Evolutionary conservation across 2,797 vertebrate genomes (phyloP).

Genomic region (Molothrus ater): DNA sequence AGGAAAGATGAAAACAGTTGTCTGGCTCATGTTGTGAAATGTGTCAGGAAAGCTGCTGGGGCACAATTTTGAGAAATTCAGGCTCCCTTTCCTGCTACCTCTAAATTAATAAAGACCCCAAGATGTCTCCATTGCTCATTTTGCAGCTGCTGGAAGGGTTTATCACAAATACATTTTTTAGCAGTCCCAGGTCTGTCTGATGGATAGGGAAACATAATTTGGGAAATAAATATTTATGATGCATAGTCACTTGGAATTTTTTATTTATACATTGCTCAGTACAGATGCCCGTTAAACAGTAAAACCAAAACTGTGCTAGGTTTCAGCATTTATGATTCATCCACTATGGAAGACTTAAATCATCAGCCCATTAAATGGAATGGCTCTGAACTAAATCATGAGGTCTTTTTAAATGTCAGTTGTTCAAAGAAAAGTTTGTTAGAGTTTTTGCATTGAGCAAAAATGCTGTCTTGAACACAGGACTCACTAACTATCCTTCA

Average conservation of each 20-base stretch:
- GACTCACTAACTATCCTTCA: not conserved
- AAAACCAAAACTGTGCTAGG: constrained; percentile 33
- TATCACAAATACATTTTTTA: constrained; percentile 32
- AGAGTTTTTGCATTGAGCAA: not conserved
- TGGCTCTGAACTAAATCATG: constrained; percentile 47
- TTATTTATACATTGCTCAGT: constrained; percentile 45
- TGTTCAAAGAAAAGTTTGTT: constrained; percentile 36
- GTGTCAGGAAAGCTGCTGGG: not conserved
- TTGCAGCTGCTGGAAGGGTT: constrained; percentile 1
- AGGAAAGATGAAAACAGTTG: constrained; percentile 25
- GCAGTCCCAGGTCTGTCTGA: not conserved
- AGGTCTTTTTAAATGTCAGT: constrained; percentile 40
- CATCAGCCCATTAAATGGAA: constrained; percentile 15
- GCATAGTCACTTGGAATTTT: not conserved
- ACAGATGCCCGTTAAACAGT: constrained; percentile 23
- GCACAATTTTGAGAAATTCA: constrained; percentile 9
- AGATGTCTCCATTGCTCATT: constrained; percentile 11
- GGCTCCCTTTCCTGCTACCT: not conserved
- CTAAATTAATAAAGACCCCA: constrained; percentile 13
- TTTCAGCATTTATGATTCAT: constrained; percentile 47
- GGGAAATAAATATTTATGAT: constrained; percentile 67
- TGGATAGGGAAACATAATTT: constrained; percentile 27
- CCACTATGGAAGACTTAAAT: constrained; percentile 41
- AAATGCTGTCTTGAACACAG: not conserved
- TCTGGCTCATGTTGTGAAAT: constrained; percentile 32